phyloP scores from a whole-genome alignment of 2,113 vertebrate genomes.

The Salvator merianae region DNA sequence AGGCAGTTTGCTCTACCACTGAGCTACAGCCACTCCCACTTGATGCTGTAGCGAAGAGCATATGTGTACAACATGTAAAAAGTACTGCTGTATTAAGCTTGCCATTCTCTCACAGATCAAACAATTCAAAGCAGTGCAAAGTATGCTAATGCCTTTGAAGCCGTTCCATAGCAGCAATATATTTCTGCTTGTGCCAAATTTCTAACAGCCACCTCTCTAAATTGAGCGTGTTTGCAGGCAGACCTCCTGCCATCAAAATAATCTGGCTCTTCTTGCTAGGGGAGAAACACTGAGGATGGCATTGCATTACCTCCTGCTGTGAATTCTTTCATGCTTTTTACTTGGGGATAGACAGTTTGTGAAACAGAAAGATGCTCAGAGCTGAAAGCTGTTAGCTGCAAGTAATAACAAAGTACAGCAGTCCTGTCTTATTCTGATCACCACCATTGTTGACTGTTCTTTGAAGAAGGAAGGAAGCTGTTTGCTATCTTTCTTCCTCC shows the following conservation, averaged over 20 bases:
- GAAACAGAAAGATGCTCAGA: slow-evolving; percentile 49
- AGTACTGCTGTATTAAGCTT: background rate
- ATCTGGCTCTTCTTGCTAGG: slow-evolving; percentile 37
- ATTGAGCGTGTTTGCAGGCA: slow-evolving; percentile 32
- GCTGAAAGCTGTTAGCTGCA: slow-evolving; percentile 49
- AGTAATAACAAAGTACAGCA: slow-evolving; percentile 6
- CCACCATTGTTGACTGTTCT: slow-evolving; percentile 28
- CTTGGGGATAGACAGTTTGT: slow-evolving; percentile 49
- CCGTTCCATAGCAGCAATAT: slow-evolving; percentile 16
- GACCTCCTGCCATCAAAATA: slow-evolving; percentile 47
- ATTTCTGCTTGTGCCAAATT: background rate
- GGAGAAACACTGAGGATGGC: slow-evolving; percentile 38
- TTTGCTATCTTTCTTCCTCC: slow-evolving; percentile 47
- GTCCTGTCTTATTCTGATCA: slow-evolving; percentile 49
- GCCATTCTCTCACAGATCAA: background rate
- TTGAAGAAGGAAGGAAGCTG: slow-evolving; percentile 52
- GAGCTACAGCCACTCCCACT: no score
- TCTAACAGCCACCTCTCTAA: slow-evolving; percentile 28
- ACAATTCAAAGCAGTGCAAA: background rate
- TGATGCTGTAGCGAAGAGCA: background rate
- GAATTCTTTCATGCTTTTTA: slow-evolving; percentile 48
- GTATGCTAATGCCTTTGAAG: background rate
- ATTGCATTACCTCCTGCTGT: slow-evolving; percentile 41
- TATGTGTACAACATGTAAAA: background rate
- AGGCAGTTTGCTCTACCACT: no score